Conservation (phyloP, 2,888 invertebrate genomes). For the Netelia melanura region DNA sequence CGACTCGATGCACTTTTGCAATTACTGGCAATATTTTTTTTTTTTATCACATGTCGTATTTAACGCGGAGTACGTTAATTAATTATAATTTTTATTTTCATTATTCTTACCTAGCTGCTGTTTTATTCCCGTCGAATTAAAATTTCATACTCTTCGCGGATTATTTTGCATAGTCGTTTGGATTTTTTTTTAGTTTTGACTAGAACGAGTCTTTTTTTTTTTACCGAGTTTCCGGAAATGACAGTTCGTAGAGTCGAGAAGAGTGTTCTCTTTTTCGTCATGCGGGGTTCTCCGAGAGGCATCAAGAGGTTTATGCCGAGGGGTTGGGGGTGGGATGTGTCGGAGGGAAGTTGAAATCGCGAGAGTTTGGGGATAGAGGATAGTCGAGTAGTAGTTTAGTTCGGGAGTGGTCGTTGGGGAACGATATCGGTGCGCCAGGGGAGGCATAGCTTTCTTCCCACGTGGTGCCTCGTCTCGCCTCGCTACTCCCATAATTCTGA, state of each 20-base stretch:
- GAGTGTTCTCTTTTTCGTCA: not conserved
- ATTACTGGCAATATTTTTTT: too few relatives aligned
- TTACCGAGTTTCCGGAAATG: not conserved
- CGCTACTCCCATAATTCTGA: slow-evolving; percentile 81
- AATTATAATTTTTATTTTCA: too few relatives aligned
- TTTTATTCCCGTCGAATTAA: too few relatives aligned
- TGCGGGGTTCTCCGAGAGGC: slow-evolving; percentile 61
- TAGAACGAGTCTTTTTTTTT: not conserved
- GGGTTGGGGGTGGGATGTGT: slow-evolving; percentile 35
- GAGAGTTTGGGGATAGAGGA: slow-evolving; percentile 71
- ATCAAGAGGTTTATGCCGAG: slow-evolving; percentile 46
- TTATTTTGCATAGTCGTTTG: not conserved
- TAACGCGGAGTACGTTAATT: too few relatives aligned
- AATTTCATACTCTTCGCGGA: not conserved
- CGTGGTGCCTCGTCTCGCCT: slow-evolving; percentile 79
- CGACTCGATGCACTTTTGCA: too few relatives aligned
- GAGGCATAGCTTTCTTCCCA: slow-evolving; percentile 83
- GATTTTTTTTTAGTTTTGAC: slow-evolving; percentile 7
- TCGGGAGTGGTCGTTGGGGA: slow-evolving; percentile 83
- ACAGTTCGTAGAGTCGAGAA: not conserved
- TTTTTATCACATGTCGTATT: too few relatives aligned
- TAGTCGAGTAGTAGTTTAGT: slow-evolving; percentile 83
- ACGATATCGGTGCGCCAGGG: slow-evolving; percentile 82
- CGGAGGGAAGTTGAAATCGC: slow-evolving; percentile 47
- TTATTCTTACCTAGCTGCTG: too few relatives aligned